phyloP scores from a whole-genome alignment of 2,113 vertebrate genomes.

The Tautogolabrus adspersus region DNA sequence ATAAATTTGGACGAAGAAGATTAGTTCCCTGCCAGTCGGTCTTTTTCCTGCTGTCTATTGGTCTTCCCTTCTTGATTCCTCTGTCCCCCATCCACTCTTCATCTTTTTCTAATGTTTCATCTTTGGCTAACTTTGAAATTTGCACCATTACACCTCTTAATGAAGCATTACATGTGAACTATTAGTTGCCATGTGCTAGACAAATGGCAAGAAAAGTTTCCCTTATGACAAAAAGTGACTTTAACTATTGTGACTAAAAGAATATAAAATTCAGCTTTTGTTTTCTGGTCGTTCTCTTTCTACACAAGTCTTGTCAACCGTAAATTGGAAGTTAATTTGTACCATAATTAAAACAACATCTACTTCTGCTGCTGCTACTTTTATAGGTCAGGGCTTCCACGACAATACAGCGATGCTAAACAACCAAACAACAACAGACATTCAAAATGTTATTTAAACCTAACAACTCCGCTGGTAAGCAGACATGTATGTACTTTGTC shows the following conservation, averaged over 20 bases:
- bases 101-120: not conserved
- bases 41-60: not conserved
- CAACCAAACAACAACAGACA: not conserved
- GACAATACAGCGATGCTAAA: not conserved
- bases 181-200: not conserved
- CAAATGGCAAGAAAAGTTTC: not conserved
- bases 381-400: not conserved
- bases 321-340: not conserved
- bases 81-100: not conserved
- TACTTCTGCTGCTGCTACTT: not conserved
- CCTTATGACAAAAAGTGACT: no score
- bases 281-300: not conserved
- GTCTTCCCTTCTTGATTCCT: not conserved
- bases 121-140: not conserved
- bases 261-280: no score
- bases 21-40: conserved; percentile 26
- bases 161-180: not conserved
- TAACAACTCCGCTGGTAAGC: not conserved
- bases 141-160: not conserved
- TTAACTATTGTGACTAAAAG: no score
- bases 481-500: conserved; percentile 18
- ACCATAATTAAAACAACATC: no score
- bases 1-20: conserved; percentile 5
- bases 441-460: conserved; percentile 1
- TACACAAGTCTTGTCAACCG: not conserved